A percentile compares a stretch with the other conserved stretches of the same genome.
phyloP scores from a whole-genome alignment of 2,797 vertebrate genomes.

The Bradypodion ventrale region DNA sequence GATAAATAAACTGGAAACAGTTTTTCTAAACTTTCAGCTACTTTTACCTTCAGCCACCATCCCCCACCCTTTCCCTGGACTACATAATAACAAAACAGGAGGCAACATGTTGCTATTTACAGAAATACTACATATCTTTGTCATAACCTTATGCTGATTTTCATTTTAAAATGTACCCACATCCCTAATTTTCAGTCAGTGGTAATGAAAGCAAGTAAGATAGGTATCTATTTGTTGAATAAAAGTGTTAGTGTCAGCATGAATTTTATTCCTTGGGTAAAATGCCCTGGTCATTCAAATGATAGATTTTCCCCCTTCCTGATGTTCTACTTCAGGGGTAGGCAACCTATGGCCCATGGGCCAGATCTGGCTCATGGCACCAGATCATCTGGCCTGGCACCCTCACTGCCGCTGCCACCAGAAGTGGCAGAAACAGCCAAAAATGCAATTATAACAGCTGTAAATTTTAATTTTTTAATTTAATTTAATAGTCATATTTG shows the following conservation, averaged over 20 bases:
- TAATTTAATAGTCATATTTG: too few species aligned
- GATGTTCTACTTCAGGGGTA: too few species aligned
- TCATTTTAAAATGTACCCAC: slow-evolving; percentile 4
- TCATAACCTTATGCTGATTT: slow-evolving; percentile 32
- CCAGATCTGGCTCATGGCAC: too few species aligned
- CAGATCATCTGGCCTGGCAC: too few species aligned
- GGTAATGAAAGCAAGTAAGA: slow-evolving; percentile 20
- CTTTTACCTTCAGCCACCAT: not conserved
- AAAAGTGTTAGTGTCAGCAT: slow-evolving; percentile 25
- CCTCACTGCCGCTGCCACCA: too few species aligned
- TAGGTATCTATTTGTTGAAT: slow-evolving; percentile 15
- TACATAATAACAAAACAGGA: not conserved
- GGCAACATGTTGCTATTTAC: not conserved
- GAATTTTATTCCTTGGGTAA: not conserved
- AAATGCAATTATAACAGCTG: too few species aligned
- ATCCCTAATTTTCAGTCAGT: slow-evolving; percentile 41
- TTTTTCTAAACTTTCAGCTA: not conserved
- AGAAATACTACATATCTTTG: slow-evolving; percentile 17
- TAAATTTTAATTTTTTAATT: too few species aligned
- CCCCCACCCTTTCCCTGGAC: too few species aligned
- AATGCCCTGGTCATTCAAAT: not conserved
- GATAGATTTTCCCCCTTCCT: not conserved
- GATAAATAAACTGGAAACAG: not conserved
- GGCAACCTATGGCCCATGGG: too few species aligned
- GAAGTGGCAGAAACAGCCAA: too few species aligned